Evolutionary conservation across 2,113 vertebrate species (phyloP).

Genomic region (Rousettus leschenaultii): DNA sequence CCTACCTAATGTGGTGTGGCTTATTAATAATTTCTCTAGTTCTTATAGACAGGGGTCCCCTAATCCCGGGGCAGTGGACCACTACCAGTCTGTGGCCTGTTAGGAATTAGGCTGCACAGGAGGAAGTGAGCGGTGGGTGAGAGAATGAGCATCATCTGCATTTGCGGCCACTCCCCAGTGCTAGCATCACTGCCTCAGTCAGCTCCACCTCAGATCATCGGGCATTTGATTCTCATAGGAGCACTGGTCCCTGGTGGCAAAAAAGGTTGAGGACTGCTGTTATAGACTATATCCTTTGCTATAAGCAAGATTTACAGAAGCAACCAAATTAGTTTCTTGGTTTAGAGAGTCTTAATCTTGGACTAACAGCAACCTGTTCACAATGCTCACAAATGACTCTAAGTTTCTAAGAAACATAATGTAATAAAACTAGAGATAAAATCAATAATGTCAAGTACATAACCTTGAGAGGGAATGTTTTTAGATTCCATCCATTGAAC

Average conservation of each 20-base stretch:
- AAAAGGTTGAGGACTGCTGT: no score
- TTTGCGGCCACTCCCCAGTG: no score
- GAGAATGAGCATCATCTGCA: no score
- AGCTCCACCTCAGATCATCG: no score
- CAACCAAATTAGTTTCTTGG: not conserved
- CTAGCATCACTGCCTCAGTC: no score
- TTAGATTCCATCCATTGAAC: not conserved
- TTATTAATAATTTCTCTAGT: not conserved
- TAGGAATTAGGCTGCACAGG: no score
- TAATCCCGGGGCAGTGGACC: no score
- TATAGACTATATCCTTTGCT: not conserved
- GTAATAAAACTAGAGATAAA: not conserved
- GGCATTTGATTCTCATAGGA: no score
- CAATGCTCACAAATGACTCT: not conserved
- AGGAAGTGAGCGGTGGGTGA: no score
- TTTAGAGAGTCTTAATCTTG: not conserved
- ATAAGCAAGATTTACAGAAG: not conserved
- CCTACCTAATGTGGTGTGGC: not conserved
- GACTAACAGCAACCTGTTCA: not conserved
- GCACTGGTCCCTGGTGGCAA: no score
- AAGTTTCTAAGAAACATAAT: not conserved
- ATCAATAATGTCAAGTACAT: not conserved
- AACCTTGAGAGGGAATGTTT: not conserved
- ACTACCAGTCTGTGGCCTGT: no score
- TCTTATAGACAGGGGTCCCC: not conserved